These are phyloP conservation scores for Sebastes aleutianus DNA, from an alignment of 2,797 vertebrate genomes.

Conservation along the genomic window DNA sequence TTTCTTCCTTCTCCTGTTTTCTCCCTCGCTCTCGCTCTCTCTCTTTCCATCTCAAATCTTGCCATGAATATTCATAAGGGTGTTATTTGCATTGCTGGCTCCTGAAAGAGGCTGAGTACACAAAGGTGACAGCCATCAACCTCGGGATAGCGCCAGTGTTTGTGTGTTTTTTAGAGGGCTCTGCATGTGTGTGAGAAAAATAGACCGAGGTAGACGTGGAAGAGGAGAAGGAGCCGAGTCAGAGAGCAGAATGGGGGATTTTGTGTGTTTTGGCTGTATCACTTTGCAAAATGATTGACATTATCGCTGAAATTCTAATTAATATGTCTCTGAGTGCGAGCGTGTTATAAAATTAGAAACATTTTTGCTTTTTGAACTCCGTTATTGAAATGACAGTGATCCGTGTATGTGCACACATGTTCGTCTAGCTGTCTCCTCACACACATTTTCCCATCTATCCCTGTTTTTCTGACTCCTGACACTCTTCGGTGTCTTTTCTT, in stretches of 20 bases:
- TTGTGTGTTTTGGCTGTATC: not conserved
- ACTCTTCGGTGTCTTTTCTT: not conserved
- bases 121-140: constrained; percentile 79
- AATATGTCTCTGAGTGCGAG: constrained; percentile 5
- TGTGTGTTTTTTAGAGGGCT: constrained; percentile 47
- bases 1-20: constrained; percentile 8
- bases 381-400: constrained; percentile 42
- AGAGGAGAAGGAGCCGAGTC: constrained; percentile 4
- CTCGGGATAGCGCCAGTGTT: constrained; percentile 56
- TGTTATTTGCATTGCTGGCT: constrained; percentile 74
- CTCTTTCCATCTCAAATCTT: constrained; percentile 41
- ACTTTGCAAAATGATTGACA: constrained; percentile 44
- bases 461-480: constrained; percentile 1
- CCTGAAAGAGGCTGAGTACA: constrained; percentile 73
- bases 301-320: constrained; percentile 40
- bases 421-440: not conserved
- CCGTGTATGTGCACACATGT: not conserved
- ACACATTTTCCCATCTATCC: constrained; percentile 4
- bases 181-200: constrained; percentile 36
- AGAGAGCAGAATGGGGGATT: not conserved
- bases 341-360: constrained; percentile 22
- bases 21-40: constrained; percentile 6
- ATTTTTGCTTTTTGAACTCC: constrained; percentile 19
- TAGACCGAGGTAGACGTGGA: constrained; percentile 30
- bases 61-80: constrained; percentile 70